These are phyloP conservation scores for Babyrousa celebensis DNA, from an alignment of 2,797 vertebrate species.

Conservation along the genomic window DNA sequence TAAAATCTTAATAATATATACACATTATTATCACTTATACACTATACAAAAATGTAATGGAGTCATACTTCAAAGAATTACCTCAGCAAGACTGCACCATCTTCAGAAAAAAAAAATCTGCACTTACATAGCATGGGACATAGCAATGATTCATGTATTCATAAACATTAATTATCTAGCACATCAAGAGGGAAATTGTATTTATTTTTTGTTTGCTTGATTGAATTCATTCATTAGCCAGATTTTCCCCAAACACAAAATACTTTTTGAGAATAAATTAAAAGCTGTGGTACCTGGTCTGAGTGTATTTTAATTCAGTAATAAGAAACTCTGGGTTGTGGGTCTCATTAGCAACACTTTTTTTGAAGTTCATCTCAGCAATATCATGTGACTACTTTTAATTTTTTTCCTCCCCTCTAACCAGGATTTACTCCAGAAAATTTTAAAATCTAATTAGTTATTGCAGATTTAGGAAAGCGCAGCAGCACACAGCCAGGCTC, in stretches of 20 bases:
- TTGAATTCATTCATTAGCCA: slow-evolving; percentile 79
- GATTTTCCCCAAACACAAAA: slow-evolving; percentile 71
- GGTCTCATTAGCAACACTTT: background rate
- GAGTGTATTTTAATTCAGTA: slow-evolving; percentile 66
- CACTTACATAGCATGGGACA: background rate
- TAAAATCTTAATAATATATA: background rate
- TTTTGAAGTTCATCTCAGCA: background rate
- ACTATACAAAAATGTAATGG: background rate
- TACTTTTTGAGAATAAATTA: slow-evolving; percentile 73
- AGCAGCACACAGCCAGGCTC: background rate
- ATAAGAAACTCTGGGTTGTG: slow-evolving; percentile 4
- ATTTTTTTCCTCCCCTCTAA: background rate
- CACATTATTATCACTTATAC: background rate
- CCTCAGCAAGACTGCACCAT: background rate
- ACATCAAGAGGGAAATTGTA: slow-evolving; percentile 70
- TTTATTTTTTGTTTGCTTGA: slow-evolving; percentile 78
- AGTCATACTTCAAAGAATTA: background rate
- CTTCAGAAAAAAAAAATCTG: background rate
- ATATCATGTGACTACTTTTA: background rate
- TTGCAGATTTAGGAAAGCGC: background rate
- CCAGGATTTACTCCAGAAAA: slow-evolving; percentile 18
- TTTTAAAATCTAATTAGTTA: background rate
- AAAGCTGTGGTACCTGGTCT: slow-evolving; percentile 46
- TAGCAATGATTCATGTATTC: slow-evolving; percentile 55
- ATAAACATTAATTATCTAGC: slow-evolving; percentile 74